A percentile compares a stretch with the other conserved stretches of the same genome.
phyloP scores from a whole-genome alignment of 2,888 invertebrate species.

The Aquatica leii region DNA sequence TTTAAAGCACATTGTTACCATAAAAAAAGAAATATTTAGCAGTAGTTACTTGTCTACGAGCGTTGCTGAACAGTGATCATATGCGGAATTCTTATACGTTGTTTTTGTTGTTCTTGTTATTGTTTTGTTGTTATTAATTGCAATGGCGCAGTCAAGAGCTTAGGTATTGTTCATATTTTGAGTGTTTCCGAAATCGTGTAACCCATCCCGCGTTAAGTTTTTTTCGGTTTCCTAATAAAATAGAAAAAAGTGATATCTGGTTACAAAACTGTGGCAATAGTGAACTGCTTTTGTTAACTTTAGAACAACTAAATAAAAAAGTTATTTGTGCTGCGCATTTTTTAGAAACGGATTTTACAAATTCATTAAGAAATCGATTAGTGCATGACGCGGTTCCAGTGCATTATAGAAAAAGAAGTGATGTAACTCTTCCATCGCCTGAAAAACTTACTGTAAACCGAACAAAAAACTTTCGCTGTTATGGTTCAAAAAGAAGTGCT shows the following conservation, averaged over 20 bases:
- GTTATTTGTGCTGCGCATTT: conserved; percentile 5
- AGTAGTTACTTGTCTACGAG: no score
- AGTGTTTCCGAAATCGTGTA: no score
- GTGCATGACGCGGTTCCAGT: conserved; percentile 6
- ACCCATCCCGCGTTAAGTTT: conserved; percentile 5
- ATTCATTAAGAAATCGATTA: neutral
- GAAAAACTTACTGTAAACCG: neutral
- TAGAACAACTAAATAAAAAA: conserved; percentile 7
- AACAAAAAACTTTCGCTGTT: neutral
- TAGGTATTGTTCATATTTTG: conserved; percentile 4
- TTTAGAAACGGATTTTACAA: neutral
- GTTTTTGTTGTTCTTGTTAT: no score
- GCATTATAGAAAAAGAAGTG: neutral
- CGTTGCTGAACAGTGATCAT: no score
- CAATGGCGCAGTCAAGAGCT: neutral
- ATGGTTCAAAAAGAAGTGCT: neutral
- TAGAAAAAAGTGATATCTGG: conserved; percentile 4
- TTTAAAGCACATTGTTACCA: no score
- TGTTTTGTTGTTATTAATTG: no score
- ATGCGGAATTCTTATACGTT: no score
- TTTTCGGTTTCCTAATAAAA: conserved; percentile 8
- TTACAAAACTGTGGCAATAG: conserved; percentile 7
- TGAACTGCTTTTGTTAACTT: neutral
- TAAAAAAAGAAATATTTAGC: no score
- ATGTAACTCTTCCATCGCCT: no score